phyloP scores from a whole-genome alignment of 1,140 invertebrate species.

The Proctacanthus coquilletti region DNA sequence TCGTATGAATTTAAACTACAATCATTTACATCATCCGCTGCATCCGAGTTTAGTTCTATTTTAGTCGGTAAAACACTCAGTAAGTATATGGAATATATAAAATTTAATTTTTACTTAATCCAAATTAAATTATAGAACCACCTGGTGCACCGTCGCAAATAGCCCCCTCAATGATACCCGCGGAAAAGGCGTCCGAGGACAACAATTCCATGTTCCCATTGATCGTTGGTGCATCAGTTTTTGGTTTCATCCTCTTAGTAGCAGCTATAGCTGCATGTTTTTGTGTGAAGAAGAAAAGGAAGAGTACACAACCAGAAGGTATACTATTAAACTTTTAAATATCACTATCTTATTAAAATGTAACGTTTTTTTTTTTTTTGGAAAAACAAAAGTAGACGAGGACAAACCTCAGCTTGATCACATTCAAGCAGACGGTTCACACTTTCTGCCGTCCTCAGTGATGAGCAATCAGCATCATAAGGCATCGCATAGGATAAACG shows the following conservation, averaged over 20 bases:
- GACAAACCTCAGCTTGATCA: conserved; percentile 29
- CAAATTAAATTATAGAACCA: conserved; percentile 11
- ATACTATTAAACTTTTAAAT: conserved; percentile 4
- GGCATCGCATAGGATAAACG: conserved; percentile 38
- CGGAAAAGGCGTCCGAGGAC: conserved; percentile 13
- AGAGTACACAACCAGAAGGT: conserved; percentile 34
- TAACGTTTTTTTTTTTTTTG: background rate
- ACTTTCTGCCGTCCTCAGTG: conserved; percentile 28
- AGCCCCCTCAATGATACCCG: conserved; percentile 9
- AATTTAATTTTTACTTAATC: conserved; percentile 1
- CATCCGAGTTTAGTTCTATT: conserved; percentile 74
- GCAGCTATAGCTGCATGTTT: conserved; percentile 23
- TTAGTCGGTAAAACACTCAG: conserved; percentile 51
- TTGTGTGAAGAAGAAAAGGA: conserved; percentile 30
- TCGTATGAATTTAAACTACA: conserved; percentile 84
- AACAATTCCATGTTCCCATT: conserved; percentile 22
- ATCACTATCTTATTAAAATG: background rate
- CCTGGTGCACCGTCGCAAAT: conserved; percentile 5
- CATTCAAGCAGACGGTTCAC: conserved; percentile 32
- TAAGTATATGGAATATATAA: conserved; percentile 30
- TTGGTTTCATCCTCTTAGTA: conserved; percentile 19
- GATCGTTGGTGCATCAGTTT: conserved; percentile 20
- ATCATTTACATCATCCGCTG: conserved; percentile 71
- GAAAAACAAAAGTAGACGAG: conserved; percentile 13
- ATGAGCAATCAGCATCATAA: conserved; percentile 19